Percentiles rank a stretch among this genome's conserved stretches.
Evolutionary conservation across 1,140 invertebrate species (phyloP).

Genomic region (Agrilus planipennis): DNA sequence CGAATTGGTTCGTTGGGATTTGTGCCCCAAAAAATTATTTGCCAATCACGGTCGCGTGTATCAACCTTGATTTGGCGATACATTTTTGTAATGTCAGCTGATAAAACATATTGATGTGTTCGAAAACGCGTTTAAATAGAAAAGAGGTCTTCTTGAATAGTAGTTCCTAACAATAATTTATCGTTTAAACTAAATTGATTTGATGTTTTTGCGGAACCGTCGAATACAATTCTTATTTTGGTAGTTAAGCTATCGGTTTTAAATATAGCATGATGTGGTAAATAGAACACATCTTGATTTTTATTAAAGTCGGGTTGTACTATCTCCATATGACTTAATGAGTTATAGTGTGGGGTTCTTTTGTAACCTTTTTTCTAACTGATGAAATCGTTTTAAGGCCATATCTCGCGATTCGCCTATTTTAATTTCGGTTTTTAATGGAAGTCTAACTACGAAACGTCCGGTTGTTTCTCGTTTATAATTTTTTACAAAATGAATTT

Average conservation of each 20-base stretch:
- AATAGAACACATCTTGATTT: constrained; percentile 16
- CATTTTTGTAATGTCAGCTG: constrained; percentile 34
- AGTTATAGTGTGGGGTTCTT: constrained; percentile 3
- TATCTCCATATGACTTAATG: constrained; percentile 12
- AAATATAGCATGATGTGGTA: constrained; percentile 30
- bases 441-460: too few relatives aligned
- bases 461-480: too few relatives aligned
- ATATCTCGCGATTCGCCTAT: neutral
- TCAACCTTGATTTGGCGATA: constrained; percentile 32
- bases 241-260: constrained; percentile 19
- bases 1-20: neutral
- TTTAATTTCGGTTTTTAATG: too few relatives aligned
- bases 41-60: constrained; percentile 20
- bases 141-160: constrained; percentile 14
- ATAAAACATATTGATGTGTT: constrained; percentile 6
- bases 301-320: neutral
- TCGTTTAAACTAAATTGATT: constrained; percentile 22
- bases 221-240: constrained; percentile 25
- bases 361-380: constrained; percentile 12
- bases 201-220: constrained; percentile 20
- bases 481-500: too few relatives aligned
- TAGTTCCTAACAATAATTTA: constrained; percentile 15
- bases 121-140: constrained; percentile 14
- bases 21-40: constrained; percentile 28
- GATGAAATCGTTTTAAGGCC: constrained; percentile 1